phyloP scores from a whole-genome alignment of 2,888 invertebrate species.

The Synanthedon tipuliformis region DNA sequence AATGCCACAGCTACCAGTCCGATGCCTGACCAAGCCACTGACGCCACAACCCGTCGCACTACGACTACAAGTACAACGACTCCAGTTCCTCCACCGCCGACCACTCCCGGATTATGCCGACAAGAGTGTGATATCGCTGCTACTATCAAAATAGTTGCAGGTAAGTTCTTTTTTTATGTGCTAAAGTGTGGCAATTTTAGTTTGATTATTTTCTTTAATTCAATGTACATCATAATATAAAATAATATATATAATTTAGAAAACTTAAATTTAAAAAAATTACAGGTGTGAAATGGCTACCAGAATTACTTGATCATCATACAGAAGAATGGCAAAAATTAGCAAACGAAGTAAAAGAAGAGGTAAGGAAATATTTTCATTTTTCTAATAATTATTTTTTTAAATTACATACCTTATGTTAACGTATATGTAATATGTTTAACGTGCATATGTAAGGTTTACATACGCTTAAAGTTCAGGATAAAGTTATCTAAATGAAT shows the following conservation, averaged over 20 bases:
- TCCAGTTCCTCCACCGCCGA: constrained; percentile 77
- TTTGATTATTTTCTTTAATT: neutral
- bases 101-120: constrained; percentile 83
- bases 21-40: constrained; percentile 46
- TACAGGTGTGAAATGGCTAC: constrained; percentile 81
- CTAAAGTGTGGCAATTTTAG: neutral
- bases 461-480: no score
- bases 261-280: constrained; percentile 4
- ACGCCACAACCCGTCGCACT: constrained; percentile 60
- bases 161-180: constrained; percentile 18
- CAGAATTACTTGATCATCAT: constrained; percentile 86
- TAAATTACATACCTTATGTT: no score
- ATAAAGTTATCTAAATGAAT: no score
- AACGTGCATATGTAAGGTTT: no score
- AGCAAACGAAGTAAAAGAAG: constrained; percentile 82
- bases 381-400: no score
- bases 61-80: constrained; percentile 75
- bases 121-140: constrained; percentile 87
- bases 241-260: neutral
- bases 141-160: constrained; percentile 85
- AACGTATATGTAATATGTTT: no score
- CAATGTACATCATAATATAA: neutral
- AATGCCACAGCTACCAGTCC: constrained; percentile 73
- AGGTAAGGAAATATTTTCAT: constrained; percentile 62
- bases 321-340: constrained; percentile 88